Evolutionary conservation across 2,113 vertebrate species (phyloP), one percentile per base, ranked within the genome.

Genomic region (Alligator mississippiensis): DNA sequence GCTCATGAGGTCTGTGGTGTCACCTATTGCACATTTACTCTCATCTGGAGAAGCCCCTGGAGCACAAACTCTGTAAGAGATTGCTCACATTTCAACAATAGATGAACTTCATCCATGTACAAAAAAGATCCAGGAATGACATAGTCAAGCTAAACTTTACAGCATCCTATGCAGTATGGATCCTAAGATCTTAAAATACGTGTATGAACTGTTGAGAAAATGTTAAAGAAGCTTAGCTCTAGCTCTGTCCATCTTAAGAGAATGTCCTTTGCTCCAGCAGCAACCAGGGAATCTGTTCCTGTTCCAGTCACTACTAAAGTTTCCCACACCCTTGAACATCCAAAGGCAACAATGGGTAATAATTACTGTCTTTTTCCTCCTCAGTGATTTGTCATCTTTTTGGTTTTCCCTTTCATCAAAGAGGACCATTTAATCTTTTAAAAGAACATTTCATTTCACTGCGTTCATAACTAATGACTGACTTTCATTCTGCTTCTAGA

Each of bases 321-420:
- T 82, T 89, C 90, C 78, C 80, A 94, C 75, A 78, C 47, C 55
- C 60, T 79, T 68, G 92, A 94, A 62, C 14, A 0, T 91, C 91
- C 89, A 93, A 86, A 93, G 93, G 62, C 94, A 79, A 18, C 95
- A 91, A 85, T 92, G 95, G 96, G 96, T 96, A 96, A 95, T 91
- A 86, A 89, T 89, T 82, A 63, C 3, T 7, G 87, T 62, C 25
- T 60, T 64, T 75, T 92, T 79, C 30, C 47, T 79, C 19, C 81
- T 87, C 55, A 62, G 25, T 63, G 34, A 87, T 19, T 74, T 82
- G 25, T 87, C 59, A 59, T 13, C 54, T 47, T 62, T 24, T 58
- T 22, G 7, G 4, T 55, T 54, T 12, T 85, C 72, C 63, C 80
- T 61, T 57, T 74, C 60, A 38, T 84, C 6, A 38, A 28, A 25